A percentile compares a stretch with the other conserved stretches of the same genome.
Evolutionary conservation across 2,888 invertebrate genomes (phyloP).

Genomic region (Pachydiplax longipennis): DNA sequence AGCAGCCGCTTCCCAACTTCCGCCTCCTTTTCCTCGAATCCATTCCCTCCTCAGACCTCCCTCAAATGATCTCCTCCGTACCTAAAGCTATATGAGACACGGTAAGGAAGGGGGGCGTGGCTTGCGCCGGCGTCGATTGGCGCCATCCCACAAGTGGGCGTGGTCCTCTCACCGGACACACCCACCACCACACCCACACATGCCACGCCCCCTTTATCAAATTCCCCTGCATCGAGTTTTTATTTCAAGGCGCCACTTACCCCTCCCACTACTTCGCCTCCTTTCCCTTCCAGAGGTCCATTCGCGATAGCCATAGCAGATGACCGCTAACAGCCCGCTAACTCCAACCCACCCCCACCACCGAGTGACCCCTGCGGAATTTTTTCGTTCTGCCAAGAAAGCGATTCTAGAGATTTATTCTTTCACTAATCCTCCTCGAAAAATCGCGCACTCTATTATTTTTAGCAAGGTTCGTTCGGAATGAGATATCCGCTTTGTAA

Average conservation of each 20-base stretch:
- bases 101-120: background rate
- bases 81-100: too few species aligned
- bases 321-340: background rate
- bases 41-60: too few species aligned
- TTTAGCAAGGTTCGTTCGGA: too few species aligned
- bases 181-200: background rate
- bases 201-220: background rate
- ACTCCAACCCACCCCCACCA: background rate
- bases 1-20: background rate
- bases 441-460: too few species aligned
- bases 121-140: background rate
- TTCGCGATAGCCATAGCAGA: background rate
- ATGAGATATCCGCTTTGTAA: too few species aligned
- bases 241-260: background rate
- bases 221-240: background rate
- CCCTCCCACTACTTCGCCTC: background rate
- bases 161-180: background rate
- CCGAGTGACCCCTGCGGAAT: background rate
- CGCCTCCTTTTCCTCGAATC: too few species aligned
- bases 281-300: background rate
- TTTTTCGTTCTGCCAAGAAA: background rate
- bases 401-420: background rate
- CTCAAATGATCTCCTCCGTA: too few species aligned
- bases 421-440: background rate
- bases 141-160: background rate